A percentile compares a stretch with the other conserved stretches of the same genome.
These are phyloP conservation scores for Rhamnusium bicolor DNA, from an alignment of 2,888 invertebrate species.

Conservation along the genomic window DNA sequence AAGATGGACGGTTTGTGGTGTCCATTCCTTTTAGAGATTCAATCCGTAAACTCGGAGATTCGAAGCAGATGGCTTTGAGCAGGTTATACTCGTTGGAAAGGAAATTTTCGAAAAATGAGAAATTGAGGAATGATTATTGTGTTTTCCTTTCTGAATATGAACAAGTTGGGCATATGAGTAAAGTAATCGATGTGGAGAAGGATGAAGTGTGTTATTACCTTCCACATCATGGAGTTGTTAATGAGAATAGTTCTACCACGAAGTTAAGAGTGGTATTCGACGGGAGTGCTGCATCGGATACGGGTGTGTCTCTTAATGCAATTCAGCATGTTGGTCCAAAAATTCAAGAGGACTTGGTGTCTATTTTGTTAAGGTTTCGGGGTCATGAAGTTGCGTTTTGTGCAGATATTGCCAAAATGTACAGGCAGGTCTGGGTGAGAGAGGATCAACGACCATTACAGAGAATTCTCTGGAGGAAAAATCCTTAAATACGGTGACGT, in stretches of 20 bases:
- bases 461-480: too few relatives aligned
- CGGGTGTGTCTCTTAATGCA: conserved; percentile 28
- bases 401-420: too few relatives aligned
- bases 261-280: conserved; percentile 32
- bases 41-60: not conserved
- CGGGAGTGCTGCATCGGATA: conserved; percentile 23
- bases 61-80: not conserved
- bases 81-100: not conserved
- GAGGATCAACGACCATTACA: too few relatives aligned
- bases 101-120: not conserved
- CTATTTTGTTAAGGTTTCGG: conserved; percentile 19
- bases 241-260: conserved; percentile 30
- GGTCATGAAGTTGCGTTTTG: too few relatives aligned
- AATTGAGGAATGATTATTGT: too few relatives aligned
- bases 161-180: not conserved
- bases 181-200: not conserved
- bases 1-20: not conserved
- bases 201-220: too few relatives aligned
- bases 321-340: too few relatives aligned
- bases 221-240: not conserved
- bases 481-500: too few relatives aligned
- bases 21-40: not conserved
- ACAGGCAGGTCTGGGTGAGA: too few relatives aligned
- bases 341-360: conserved; percentile 33
- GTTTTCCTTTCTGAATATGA: not conserved